Evolutionary conservation across 92 coral and sea anemone genomes (phyloP).

Genomic region (Pocillopora grandis): DNA sequence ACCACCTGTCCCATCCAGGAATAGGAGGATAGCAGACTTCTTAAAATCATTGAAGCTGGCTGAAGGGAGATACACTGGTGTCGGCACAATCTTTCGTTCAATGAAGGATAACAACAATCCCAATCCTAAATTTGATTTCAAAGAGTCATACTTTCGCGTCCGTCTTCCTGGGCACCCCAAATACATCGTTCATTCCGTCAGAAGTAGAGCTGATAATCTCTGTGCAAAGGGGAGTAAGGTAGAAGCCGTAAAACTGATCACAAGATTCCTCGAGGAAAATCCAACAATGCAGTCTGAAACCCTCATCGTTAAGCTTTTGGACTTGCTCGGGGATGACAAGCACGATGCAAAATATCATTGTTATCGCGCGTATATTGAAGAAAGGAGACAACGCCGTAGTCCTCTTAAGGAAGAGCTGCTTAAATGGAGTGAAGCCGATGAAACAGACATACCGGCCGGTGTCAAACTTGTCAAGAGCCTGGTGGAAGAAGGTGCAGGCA

Average conservation of each 20-base stretch:
- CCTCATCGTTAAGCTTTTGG: slow-evolving; percentile 52
- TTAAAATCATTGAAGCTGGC: slow-evolving; percentile 69
- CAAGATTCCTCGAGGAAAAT: slow-evolving; percentile 45
- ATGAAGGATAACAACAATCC: slow-evolving; percentile 73
- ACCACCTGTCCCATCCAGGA: slow-evolving; percentile 76
- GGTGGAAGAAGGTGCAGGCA: slow-evolving; percentile 56
- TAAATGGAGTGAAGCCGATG: slow-evolving; percentile 40
- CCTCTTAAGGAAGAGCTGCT: slow-evolving; percentile 45
- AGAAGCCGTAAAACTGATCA: slow-evolving; percentile 55
- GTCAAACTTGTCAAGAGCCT: slow-evolving; percentile 45
- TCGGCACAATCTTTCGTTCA: slow-evolving; percentile 66
- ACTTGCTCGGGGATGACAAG: slow-evolving; percentile 43
- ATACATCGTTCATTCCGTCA: slow-evolving; percentile 50
- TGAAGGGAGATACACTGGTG: slow-evolving; percentile 79
- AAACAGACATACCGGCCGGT: slow-evolving; percentile 48
- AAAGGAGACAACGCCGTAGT: slow-evolving; percentile 34
- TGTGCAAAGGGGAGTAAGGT: slow-evolving; percentile 66
- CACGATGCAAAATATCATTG: slow-evolving; percentile 47
- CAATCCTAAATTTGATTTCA: slow-evolving; percentile 60
- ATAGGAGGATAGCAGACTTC: slow-evolving; percentile 77
- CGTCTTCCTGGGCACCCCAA: slow-evolving; percentile 79
- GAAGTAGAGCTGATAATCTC: slow-evolving; percentile 54
- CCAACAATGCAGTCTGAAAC: slow-evolving; percentile 29
- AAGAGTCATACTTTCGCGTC: slow-evolving; percentile 53
- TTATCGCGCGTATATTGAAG: slow-evolving; percentile 18